Conservation (phyloP, 1,140 invertebrate genomes). For the Drosophila ficusphila region DNA sequence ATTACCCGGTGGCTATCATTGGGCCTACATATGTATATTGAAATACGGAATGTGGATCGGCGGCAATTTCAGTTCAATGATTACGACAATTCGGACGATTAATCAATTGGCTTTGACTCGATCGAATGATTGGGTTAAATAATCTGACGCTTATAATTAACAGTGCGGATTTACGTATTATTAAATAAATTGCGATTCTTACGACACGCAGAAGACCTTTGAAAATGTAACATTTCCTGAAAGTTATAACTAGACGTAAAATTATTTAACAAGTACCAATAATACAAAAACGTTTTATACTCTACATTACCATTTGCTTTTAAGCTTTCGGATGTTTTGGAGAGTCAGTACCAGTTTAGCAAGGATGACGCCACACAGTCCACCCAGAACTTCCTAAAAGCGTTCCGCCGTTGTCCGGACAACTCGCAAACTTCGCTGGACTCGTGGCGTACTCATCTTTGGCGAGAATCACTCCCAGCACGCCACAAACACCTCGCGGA, state of each 20-base stretch:
- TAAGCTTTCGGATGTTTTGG: conserved; percentile 89
- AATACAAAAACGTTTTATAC: too few relatives aligned
- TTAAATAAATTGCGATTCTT: too few relatives aligned
- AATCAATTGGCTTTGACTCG: background rate
- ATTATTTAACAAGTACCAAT: too few relatives aligned
- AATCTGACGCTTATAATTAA: background rate
- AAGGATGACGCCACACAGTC: conserved; percentile 87
- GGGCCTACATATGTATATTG: background rate
- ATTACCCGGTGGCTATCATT: conserved; percentile 2
- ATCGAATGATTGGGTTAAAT: background rate
- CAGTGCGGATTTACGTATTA: background rate
- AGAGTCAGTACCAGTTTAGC: conserved; percentile 88
- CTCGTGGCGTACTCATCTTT: conserved; percentile 90
- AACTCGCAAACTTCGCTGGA: conserved; percentile 89
- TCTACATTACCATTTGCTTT: conserved; percentile 34
- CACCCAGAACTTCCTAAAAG: conserved; percentile 88
- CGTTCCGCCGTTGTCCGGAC: conserved; percentile 91
- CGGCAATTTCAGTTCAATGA: conserved; percentile 27
- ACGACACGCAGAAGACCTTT: too few relatives aligned
- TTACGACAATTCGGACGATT: conserved; percentile 1
- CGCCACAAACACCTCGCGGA: conserved; percentile 89
- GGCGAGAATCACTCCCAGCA: conserved; percentile 90
- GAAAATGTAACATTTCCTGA: too few relatives aligned
- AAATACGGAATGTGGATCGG: background rate
- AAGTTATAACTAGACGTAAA: too few relatives aligned